Base-by-base conservation (phyloP, 2,888 invertebrate species). In the Yponomeuta cagnagella region DNA sequence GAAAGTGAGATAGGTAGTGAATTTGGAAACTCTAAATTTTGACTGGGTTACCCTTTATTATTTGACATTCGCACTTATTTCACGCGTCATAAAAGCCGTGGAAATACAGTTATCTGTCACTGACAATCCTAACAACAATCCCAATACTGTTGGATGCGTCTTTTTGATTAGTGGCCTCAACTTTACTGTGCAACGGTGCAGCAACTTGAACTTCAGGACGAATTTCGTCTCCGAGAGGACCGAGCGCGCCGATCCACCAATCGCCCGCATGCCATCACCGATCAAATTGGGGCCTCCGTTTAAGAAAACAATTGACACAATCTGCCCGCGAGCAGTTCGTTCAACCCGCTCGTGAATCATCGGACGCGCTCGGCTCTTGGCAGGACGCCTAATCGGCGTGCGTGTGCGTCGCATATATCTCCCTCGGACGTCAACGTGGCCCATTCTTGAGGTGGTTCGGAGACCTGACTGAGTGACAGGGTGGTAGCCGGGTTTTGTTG, bases 291-390 rank as follows among this genome's bases (percentile, higher is more conserved):
- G 70, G 58, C 48, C 67, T 82, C 83, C 85, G 84, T 88, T 87
- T 85, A 86, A 86, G 88, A 90, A 89, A 90, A 90, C 90, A 89
- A 90, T 90, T 89, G 90, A 83, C 83, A 83, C 82, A 80, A 82
- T 80, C 77, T 70, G 81, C 79, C 81, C 80, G 78, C 77, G 76
- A 76, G 70, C 23, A 76, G 81, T 81, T 81, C 80, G 80, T 83
- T 90, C 88, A 88, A 84, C 89, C 81, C 88, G 85, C 84, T 85
- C 84, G 86, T 88, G 89, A 87, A 86, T 87, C 88, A 88, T 86
- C 83, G 84, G 80, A 79, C 76, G 79, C 76, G 76, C 76, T 84
- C 81, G 80, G 68, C 30, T 64, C 82, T 91, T 92, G 91, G 91
- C 91, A 88, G 80, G 79, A 79, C 82, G 84, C 91, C 91, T 92